Conservation (phyloP, 2,113 vertebrate genomes). For the Dromaius novaehollandiae region DNA sequence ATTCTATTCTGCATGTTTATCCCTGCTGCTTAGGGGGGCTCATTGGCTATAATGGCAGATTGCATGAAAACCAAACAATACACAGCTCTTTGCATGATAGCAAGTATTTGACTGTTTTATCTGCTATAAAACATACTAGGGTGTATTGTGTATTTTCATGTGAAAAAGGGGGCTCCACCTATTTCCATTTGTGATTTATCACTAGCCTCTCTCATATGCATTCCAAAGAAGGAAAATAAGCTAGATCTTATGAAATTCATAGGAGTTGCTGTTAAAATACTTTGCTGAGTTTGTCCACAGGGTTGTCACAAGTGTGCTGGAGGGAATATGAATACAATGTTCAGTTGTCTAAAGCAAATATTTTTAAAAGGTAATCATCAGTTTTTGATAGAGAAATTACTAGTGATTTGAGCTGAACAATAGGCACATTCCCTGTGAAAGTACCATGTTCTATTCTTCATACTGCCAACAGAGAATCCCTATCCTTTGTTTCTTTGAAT, state of each 20-base stretch:
- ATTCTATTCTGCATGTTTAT: background rate
- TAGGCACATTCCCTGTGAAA: background rate
- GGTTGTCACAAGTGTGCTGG: background rate
- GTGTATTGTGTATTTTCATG: background rate
- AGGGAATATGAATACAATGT: background rate
- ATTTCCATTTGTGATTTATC: conserved; percentile 21
- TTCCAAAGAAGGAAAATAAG: background rate
- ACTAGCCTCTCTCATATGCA: background rate
- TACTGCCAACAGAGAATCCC: background rate
- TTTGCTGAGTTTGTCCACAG: background rate
- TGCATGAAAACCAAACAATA: background rate
- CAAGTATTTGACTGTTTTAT: background rate
- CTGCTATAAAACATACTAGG: background rate
- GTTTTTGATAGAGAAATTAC: background rate
- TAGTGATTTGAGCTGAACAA: background rate
- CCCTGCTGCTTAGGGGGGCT: background rate
- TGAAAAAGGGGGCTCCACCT: background rate
- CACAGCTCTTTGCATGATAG: background rate
- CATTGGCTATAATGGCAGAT: background rate
- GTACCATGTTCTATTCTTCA: background rate
- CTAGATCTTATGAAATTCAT: background rate
- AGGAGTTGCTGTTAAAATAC: background rate
- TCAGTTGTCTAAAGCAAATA: background rate
- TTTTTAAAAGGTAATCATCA: background rate
- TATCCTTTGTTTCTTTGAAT: background rate